Conservation (phyloP, 1,140 invertebrate genomes). For the Drosophila biarmipes region DNA sequence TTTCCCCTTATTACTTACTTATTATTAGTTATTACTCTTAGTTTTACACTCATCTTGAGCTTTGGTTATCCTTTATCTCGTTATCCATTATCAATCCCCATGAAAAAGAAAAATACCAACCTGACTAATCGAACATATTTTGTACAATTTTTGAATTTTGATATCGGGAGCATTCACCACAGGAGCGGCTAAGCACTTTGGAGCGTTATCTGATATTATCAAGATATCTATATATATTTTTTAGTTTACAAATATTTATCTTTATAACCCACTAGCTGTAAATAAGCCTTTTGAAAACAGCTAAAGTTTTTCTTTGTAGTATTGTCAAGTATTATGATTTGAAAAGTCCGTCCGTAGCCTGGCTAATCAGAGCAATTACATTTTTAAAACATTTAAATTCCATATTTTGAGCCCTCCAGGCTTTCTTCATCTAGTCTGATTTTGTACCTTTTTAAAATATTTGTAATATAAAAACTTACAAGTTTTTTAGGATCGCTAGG, state of each 20-base stretch:
- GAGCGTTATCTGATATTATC: slow-evolving; percentile 47
- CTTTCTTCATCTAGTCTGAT: not conserved
- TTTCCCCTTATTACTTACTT: slow-evolving; percentile 30
- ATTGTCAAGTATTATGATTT: slow-evolving; percentile 12
- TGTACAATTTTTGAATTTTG: slow-evolving; percentile 84
- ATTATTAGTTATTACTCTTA: slow-evolving; percentile 8
- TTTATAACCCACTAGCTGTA: slow-evolving; percentile 41
- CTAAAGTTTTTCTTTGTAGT: slow-evolving; percentile 34
- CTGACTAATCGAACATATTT: slow-evolving; percentile 72
- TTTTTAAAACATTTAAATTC: not conserved
- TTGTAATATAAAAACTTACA: not conserved
- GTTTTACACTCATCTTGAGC: slow-evolving; percentile 22
- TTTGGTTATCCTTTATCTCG: slow-evolving; percentile 27
- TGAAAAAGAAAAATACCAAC: slow-evolving; percentile 19
- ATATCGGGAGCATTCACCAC: slow-evolving; percentile 67
- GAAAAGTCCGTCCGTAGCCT: not conserved
- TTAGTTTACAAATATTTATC: slow-evolving; percentile 17
- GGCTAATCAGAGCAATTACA: not conserved
- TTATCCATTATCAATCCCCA: slow-evolving; percentile 8
- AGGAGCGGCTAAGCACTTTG: slow-evolving; percentile 46
- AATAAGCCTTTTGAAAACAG: slow-evolving; percentile 59
- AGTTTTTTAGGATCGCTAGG: not conserved
- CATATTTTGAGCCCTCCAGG: not conserved
- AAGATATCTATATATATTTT: slow-evolving; percentile 23
- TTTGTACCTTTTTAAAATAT: not conserved